Evolutionary conservation across 2,113 vertebrate genomes (phyloP).

Genomic region (Amphiprion percula): DNA sequence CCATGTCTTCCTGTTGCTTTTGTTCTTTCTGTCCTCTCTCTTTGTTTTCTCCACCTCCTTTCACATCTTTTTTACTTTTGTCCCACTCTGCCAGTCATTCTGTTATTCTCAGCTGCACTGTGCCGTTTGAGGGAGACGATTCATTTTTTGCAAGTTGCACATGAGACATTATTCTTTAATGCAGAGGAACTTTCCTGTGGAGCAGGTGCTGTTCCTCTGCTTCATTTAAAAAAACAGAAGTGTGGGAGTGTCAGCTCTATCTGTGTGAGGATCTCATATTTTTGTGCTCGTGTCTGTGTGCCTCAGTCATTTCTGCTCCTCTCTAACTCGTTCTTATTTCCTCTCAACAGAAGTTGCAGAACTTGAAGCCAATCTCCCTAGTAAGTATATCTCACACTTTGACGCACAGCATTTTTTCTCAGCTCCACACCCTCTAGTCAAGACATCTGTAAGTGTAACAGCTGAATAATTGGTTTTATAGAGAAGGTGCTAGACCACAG

Average conservation of each 20-base stretch:
- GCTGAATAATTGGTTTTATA: not conserved
- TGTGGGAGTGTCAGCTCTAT: not conserved
- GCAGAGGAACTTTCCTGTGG: not conserved
- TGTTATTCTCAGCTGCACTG: not conserved
- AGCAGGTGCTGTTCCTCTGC: not conserved
- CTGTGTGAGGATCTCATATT: not conserved
- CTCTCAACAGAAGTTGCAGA: slow-evolving; percentile 95
- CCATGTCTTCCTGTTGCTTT: not conserved
- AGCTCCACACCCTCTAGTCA: not conserved
- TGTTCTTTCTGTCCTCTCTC: not conserved
- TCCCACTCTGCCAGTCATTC: not conserved
- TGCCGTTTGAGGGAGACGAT: not conserved
- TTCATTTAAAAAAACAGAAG: not conserved
- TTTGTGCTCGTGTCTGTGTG: not conserved
- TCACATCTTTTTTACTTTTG: not conserved
- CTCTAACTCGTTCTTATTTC: slow-evolving; percentile 31
- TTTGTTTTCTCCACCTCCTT: not conserved
- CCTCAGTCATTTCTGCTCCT: not conserved
- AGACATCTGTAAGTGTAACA: not conserved
- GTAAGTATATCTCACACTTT: slow-evolving; percentile 87
- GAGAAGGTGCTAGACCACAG: too few species aligned
- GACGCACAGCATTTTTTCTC: not conserved
- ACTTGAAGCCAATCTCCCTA: slow-evolving; percentile 96
- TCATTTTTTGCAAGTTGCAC: not conserved
- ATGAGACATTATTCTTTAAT: not conserved